Evolutionary conservation across 2,888 invertebrate species (phyloP), one percentile per base, ranked within the genome.

Genomic region (Liopterus haemorrhoidalis): DNA sequence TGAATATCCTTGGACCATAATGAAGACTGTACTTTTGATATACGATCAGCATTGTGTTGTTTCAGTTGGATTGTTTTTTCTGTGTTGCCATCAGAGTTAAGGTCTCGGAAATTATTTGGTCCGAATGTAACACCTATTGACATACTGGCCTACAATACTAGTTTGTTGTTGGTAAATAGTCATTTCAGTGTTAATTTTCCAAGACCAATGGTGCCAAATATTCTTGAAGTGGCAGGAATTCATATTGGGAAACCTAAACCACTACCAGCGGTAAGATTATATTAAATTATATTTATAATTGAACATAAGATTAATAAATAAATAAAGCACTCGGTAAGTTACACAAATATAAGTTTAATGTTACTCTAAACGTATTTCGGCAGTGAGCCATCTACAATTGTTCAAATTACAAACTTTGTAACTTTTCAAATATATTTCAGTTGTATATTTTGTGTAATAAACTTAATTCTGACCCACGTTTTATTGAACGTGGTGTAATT

Each of bases 151-250:
- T 66, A 63, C 43, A 73, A 75, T 54, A 72, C 71, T 52, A 76
- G 76, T 55, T 57, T 77, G 32, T 66, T 76, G 28, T 54, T 78
- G 19, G 71, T 72, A 0, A 77, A 77, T 53, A 75, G 74, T 43
- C 76, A 76, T 57, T 74, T 72, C 52, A 75, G 73, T 52, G 69
- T 75, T 39, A 74, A 74, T 51, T 70, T 71, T 57, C 71, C 74
- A 6, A 66, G 74, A n/a, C 75, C 78, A 0, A 52, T 72, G 15
- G 71, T 73, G 2, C 76, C 76, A 1, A 68, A 71, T 41, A 54
- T 76, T 25, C 65, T 76, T 8, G 77, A 77, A 66, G 71, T 78
- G 5, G 76, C 73, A 15, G 78, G 78, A 4, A 54, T 76, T 30
- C 78, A 78, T 56, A 59, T 67, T 8, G 43, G 49, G 21, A 46